phyloP scores from a whole-genome alignment of 2,113 vertebrate genomes.

The Prionailurus bengalensis region DNA sequence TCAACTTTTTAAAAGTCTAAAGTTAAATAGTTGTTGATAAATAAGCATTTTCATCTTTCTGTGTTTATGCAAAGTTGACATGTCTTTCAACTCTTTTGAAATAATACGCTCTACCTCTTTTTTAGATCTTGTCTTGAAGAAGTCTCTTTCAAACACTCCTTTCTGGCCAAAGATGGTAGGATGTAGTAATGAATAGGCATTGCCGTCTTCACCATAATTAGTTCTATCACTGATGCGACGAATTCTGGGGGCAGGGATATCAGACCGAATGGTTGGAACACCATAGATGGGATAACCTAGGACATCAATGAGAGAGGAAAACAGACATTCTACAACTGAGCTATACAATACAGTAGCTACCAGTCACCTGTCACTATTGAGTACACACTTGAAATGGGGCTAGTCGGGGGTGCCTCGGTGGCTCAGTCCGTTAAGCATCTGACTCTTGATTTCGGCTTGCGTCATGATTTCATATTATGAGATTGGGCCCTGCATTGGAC shows the following conservation, averaged over 20 bases:
- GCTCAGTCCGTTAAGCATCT: no score
- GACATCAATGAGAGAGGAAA: neutral
- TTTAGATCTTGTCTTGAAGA: constrained; percentile 90
- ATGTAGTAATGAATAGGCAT: constrained; percentile 86
- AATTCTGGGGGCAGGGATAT: constrained; percentile 89
- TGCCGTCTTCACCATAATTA: constrained; percentile 92
- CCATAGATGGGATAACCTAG: constrained; percentile 88
- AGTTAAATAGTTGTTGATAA: neutral
- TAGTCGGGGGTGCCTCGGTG: no score
- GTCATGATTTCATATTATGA: no score
- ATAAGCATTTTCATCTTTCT: neutral
- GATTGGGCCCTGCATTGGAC: no score
- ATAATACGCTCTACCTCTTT: constrained; percentile 89
- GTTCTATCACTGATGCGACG: constrained; percentile 87
- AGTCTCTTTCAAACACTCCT: constrained; percentile 90
- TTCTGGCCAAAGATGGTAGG: constrained; percentile 89
- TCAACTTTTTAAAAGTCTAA: constrained; percentile 13
- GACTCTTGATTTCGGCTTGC: no score
- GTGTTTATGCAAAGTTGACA: neutral
- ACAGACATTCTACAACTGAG: neutral
- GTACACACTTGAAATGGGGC: neutral
- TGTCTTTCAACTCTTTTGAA: constrained; percentile 51
- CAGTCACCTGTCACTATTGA: neutral
- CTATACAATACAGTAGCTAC: neutral
- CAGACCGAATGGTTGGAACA: constrained; percentile 90